Conservation (phyloP, 2,113 vertebrate species). For the Paradoxurus hermaphroditus region DNA sequence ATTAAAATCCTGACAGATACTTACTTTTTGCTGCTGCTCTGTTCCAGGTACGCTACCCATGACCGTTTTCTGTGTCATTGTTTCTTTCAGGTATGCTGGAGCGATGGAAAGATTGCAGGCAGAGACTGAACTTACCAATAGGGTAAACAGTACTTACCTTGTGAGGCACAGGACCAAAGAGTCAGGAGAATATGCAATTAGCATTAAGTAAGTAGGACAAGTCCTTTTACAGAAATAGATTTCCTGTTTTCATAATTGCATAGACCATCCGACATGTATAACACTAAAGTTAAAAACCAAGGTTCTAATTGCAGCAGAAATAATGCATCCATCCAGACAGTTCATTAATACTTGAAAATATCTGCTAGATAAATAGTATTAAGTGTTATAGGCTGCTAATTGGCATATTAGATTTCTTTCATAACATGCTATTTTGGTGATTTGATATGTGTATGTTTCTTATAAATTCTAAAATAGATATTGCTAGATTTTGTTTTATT, state of each 20-base stretch:
- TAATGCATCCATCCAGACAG: constrained; percentile 25
- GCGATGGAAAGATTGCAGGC: constrained; percentile 95
- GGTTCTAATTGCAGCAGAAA: background rate
- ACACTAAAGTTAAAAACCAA: constrained; percentile 41
- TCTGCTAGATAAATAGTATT: constrained; percentile 41
- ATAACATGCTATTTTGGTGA: constrained; percentile 48
- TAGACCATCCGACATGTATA: constrained; percentile 35
- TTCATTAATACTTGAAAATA: constrained; percentile 70
- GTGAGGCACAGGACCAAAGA: constrained; percentile 95
- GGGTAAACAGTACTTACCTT: constrained; percentile 96
- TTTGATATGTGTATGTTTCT: constrained; percentile 47
- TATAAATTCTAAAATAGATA: constrained; percentile 37
- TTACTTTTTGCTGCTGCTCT: constrained; percentile 1
- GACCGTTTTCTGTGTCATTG: constrained; percentile 39
- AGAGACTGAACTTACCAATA: constrained; percentile 93
- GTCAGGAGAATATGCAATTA: constrained; percentile 95
- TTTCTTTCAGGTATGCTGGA: constrained; percentile 92
- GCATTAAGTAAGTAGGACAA: constrained; percentile 94
- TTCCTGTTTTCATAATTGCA: constrained; percentile 51
- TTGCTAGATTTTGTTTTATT: constrained; percentile 38
- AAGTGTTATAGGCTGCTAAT: constrained; percentile 66
- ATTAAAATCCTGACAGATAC: background rate
- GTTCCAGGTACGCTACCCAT: background rate
- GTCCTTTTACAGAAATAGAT: constrained; percentile 59
- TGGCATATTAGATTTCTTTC: constrained; percentile 62